Evolutionary conservation across 2,888 invertebrate genomes (phyloP).

Genomic region (Euproctis similis): DNA sequence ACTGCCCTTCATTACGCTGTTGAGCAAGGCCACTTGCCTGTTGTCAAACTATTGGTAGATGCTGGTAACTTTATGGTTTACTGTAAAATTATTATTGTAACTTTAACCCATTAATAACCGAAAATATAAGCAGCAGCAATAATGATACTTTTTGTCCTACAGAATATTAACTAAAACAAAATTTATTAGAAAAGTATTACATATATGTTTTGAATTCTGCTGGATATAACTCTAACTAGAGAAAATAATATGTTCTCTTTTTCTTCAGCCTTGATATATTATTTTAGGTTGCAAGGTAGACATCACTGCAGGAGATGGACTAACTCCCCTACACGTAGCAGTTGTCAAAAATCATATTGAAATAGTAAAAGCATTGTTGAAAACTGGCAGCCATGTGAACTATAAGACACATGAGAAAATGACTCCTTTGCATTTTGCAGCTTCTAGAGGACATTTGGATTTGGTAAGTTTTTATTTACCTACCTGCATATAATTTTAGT

Average conservation of each 20-base stretch:
- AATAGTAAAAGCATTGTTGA: conserved; percentile 73
- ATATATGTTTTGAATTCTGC: too few species aligned
- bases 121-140: too few species aligned
- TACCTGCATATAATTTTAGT: background rate
- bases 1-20: conserved; percentile 85
- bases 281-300: conserved; percentile 78
- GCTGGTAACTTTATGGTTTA: conserved; percentile 59
- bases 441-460: conserved; percentile 71
- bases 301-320: conserved; percentile 78
- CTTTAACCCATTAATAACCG: too few species aligned
- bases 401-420: conserved; percentile 77
- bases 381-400: conserved; percentile 76
- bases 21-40: conserved; percentile 78
- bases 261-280: background rate
- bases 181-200: too few species aligned
- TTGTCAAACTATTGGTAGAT: conserved; percentile 76
- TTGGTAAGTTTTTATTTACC: conserved; percentile 45
- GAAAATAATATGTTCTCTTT: too few species aligned
- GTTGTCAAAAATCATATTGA: conserved; percentile 74
- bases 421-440: conserved; percentile 78
- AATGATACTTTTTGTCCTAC: too few species aligned
- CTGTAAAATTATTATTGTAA: too few species aligned
- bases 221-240: too few species aligned
- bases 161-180: too few species aligned
- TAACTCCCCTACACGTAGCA: conserved; percentile 82